Evolutionary conservation across 2,797 vertebrate genomes (phyloP), one percentile per base, ranked within the genome.

Genomic region (Cetoscarus ocellatus): DNA sequence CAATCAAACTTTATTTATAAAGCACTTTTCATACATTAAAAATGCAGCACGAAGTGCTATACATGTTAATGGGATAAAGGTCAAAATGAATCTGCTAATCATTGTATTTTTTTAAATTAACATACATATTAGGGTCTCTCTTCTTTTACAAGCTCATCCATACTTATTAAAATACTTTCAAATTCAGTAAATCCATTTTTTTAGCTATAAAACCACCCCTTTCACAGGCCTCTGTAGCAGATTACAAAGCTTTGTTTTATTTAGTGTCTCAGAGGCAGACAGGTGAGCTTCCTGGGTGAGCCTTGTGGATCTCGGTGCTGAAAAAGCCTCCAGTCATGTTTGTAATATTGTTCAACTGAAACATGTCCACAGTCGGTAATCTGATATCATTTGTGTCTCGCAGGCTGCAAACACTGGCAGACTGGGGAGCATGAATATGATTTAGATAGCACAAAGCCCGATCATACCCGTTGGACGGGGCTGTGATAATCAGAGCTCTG

Each of bases 401-500:
- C 39, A 79, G 82, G 63, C 58, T 68, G 70, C 19, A 52, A 65
- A 65, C 47, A 17, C 43, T 61, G 66, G 8, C 5, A 0, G 35
- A 52, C 50, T 59, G 14, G 4, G 59, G 19, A 43, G 10, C 35
- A 64, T 67, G 48, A 75, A 85, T 61, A 43, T 39, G 65, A 73
- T 73, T 79, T 34, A 61, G 70, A 67, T n/a, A 34, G 34, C 38
- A n/a, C 49, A 79, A 64, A 34, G 34, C 38, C 14, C 49, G 78
- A 64, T 79, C 60, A 63, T 45, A 58, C 62, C 14, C 43, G 52
- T 57, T 51, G 56, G 76, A 79, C 48, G 15, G 58, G 62, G 63
- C 64, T 77, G 64, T 39, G 69, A 80, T 79, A 81, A 87, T 75
- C 72, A 66, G 35, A 56, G 54, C 45, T 79, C 50, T 70, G 70